Percentiles rank a stretch among this genome's conserved stretches.
phyloP scores from a whole-genome alignment of 2,888 invertebrate species.

The Pachydiplax longipennis region DNA sequence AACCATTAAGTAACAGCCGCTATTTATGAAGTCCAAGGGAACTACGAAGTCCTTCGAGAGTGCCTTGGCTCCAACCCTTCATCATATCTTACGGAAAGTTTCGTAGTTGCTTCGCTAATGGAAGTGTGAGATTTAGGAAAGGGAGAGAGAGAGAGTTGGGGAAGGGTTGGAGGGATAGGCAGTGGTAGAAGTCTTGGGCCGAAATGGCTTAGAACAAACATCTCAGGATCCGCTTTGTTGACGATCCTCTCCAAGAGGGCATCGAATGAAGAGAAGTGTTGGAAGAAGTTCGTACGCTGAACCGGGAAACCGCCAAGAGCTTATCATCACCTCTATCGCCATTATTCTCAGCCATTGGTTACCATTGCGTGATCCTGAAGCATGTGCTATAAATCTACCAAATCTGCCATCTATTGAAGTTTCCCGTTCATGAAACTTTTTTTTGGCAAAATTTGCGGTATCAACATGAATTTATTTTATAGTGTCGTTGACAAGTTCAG shows the following conservation, averaged over 20 bases:
- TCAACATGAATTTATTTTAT: not conserved
- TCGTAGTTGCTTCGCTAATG: not conserved
- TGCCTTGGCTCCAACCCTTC: not conserved
- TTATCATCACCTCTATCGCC: not conserved
- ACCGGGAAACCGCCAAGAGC: not conserved
- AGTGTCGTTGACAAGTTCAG: not conserved
- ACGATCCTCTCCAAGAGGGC: conserved; percentile 1
- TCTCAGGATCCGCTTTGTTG: conserved; percentile 10
- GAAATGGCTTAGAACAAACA: not conserved
- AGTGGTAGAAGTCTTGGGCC: not conserved
- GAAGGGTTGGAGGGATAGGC: not conserved
- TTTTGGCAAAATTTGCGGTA: not conserved
- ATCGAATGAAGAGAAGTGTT: not conserved
- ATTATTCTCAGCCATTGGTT: too few relatives aligned
- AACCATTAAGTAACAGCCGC: not conserved
- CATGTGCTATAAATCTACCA: too few relatives aligned
- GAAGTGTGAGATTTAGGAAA: not conserved
- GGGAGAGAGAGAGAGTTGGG: not conserved
- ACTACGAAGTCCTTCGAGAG: not conserved
- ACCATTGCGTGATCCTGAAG: too few relatives aligned
- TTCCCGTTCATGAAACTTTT: not conserved
- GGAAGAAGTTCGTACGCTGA: not conserved
- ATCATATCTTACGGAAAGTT: not conserved
- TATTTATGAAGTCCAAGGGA: not conserved
- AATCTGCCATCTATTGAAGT: too few relatives aligned